Evolutionary conservation across 2,888 invertebrate species (phyloP), one percentile per base, ranked within the genome.

Genomic region (Apodemia hepburni): DNA sequence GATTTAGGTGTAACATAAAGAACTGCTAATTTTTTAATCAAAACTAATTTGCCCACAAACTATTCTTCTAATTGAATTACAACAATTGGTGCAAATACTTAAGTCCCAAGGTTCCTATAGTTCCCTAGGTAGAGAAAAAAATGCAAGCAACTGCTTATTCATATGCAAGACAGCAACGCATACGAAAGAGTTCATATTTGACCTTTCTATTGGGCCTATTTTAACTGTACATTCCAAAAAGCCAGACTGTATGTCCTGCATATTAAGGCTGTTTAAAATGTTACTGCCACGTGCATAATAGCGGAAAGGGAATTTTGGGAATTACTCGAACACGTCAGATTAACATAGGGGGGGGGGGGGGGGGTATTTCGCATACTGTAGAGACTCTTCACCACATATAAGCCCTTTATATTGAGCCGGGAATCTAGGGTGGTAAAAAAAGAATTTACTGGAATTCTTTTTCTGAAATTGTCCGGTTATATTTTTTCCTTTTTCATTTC

Each of bases 1-100:
- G 77, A 80, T 77, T 81, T 80, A 82, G 81, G 78, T 79, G 80
- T 83, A 77, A 83, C 85, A 84, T 78, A 80, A 82, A 75, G 81
- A 83, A 85, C 82, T 81, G 78, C 81, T 79, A 75, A 81, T 79
- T 79, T 77, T 79, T 71, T 75, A 71, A 82, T 85, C 82, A 84
- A 84, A 81, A 78, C 76, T 76, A 72, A 80, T 81, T 80, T 78
- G 71, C 71, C 75, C 71, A 70, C 73, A 78, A 61, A 58, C 11
- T 22, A 58, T 47, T 45, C 27, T n/a, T 33, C 15, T 18, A 33
- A 54, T 29, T 29, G 6, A 54, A 15, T 54, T 27, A 27, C 7
- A 54, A 27, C 7, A 27, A 54, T 15, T 18, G 12, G 51, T 22
- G 12, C 3, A n/a, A 45, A 45, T 45, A 3, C 12, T 0, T 8